A percentile compares a stretch with the other conserved stretches of the same genome.
Evolutionary conservation across 1,140 invertebrate genomes (phyloP).

Genomic region (Drosophila sp.): DNA sequence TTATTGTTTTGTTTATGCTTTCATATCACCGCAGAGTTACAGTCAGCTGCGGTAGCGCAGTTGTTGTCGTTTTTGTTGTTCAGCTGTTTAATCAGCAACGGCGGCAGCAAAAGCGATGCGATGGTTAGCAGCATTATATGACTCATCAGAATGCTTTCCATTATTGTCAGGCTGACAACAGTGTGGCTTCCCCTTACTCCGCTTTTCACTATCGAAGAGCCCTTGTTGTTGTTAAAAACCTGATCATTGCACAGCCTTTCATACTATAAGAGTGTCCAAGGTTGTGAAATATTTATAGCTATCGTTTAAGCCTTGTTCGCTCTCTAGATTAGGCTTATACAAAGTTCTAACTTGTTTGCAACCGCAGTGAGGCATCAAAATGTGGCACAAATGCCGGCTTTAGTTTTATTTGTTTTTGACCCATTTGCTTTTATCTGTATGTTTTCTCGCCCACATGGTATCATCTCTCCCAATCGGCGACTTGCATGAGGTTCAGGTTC

Average conservation of each 20-base stretch:
- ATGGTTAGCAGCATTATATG: constrained; percentile 17
- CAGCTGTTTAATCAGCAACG: constrained; percentile 47
- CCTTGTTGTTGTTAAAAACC: constrained; percentile 54
- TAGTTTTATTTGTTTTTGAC: constrained; percentile 58
- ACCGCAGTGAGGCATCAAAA: constrained; percentile 2
- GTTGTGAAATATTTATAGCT: constrained; percentile 44
- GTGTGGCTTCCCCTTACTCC: not conserved
- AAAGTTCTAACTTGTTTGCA: constrained; percentile 64
- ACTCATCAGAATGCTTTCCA: constrained; percentile 38
- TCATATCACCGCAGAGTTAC: constrained; percentile 31
- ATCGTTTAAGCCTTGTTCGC: constrained; percentile 39
- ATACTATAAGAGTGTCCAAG: constrained; percentile 4
- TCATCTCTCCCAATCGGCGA: constrained; percentile 17
- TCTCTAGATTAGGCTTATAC: constrained; percentile 20
- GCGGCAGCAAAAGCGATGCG: constrained; percentile 10
- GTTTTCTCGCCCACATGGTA: constrained; percentile 16
- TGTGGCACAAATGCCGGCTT: constrained; percentile 44
- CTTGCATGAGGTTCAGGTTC: constrained; percentile 27
- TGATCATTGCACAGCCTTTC: constrained; percentile 46
- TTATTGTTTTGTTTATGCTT: constrained; percentile 50
- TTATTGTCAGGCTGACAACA: constrained; percentile 35
- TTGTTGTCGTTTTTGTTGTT: constrained; percentile 7
- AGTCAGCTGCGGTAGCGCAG: constrained; percentile 19
- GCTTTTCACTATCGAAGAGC: not conserved
- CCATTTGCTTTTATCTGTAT: constrained; percentile 43